Evolutionary conservation across 2,888 invertebrate species (phyloP).

Genomic region (Conchocele bisecta): DNA sequence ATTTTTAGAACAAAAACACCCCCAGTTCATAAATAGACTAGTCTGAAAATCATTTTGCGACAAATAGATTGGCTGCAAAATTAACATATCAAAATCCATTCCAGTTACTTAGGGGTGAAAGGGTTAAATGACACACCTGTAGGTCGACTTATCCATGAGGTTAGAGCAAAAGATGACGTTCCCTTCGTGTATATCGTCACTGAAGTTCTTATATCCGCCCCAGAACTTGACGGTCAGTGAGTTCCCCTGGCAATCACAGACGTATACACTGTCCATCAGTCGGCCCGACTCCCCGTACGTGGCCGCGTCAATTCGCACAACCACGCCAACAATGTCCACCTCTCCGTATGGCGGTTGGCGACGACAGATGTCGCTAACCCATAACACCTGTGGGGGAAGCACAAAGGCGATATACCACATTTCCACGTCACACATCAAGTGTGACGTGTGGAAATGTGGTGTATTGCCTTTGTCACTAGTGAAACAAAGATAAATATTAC

Average conservation of each 20-base stretch:
- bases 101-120: too few relatives aligned
- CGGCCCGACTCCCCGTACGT: slow-evolving; percentile 50
- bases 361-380: slow-evolving; percentile 58
- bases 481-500: too few relatives aligned
- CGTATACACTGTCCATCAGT: slow-evolving; percentile 85
- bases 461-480: too few relatives aligned
- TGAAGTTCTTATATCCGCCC: slow-evolving; percentile 83
- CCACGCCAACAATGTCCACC: slow-evolving; percentile 89
- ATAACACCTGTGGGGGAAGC: slow-evolving; percentile 56
- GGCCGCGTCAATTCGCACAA: slow-evolving; percentile 84
- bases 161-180: slow-evolving; percentile 64
- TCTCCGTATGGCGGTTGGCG: slow-evolving; percentile 86
- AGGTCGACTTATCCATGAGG: slow-evolving; percentile 60
- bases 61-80: too few relatives aligned
- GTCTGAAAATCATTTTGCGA: too few relatives aligned
- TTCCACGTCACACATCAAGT: too few relatives aligned
- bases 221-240: slow-evolving; percentile 85
- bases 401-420: too few relatives aligned
- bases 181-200: slow-evolving; percentile 32
- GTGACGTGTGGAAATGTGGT: too few relatives aligned
- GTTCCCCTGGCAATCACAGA: slow-evolving; percentile 85
- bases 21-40: too few relatives aligned
- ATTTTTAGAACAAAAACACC: too few relatives aligned
- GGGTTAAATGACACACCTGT: too few relatives aligned
- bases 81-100: too few relatives aligned